These are phyloP conservation scores for Lepus oiostolus DNA, from an alignment of 2,797 vertebrate species.

Conservation along the genomic window DNA sequence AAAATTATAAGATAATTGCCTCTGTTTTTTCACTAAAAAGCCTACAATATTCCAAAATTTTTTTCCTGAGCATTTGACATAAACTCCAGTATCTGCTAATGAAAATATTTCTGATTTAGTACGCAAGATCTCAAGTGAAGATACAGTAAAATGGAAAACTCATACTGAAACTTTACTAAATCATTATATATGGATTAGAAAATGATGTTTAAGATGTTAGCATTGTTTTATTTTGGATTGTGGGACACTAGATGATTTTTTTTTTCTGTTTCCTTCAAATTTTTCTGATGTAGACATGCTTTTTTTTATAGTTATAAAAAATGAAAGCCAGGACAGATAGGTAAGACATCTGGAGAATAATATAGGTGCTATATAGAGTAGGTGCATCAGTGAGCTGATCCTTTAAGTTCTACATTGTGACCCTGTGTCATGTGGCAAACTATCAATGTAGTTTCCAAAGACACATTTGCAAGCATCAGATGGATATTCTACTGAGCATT, in stretches of 20 bases:
- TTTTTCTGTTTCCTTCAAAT: not conserved
- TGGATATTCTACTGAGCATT: not conserved
- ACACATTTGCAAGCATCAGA: not conserved
- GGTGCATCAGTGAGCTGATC: not conserved
- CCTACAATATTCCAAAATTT: not conserved
- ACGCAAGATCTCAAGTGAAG: not conserved
- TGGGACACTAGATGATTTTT: not conserved
- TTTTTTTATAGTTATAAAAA: not conserved
- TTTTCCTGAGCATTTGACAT: not conserved
- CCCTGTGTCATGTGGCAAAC: not conserved
- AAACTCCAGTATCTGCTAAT: not conserved
- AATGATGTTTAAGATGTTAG: not conserved
- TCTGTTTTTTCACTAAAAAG: constrained; percentile 23
- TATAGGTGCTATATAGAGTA: not conserved
- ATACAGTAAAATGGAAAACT: constrained; percentile 42
- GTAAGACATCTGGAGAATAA: not conserved
- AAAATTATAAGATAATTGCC: not conserved
- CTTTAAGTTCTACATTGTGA: not conserved
- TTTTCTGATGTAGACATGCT: not conserved
- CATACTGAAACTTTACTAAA: not conserved
- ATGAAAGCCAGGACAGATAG: not conserved
- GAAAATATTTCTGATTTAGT: constrained; percentile 25
- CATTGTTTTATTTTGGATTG: not conserved
- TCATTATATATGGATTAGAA: not conserved
- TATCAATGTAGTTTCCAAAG: not conserved